Percentiles rank a stretch among this genome's conserved stretches.
These are phyloP conservation scores for Melangyna quadrimaculata DNA, from an alignment of 2,888 invertebrate genomes.

Conservation along the genomic window DNA sequence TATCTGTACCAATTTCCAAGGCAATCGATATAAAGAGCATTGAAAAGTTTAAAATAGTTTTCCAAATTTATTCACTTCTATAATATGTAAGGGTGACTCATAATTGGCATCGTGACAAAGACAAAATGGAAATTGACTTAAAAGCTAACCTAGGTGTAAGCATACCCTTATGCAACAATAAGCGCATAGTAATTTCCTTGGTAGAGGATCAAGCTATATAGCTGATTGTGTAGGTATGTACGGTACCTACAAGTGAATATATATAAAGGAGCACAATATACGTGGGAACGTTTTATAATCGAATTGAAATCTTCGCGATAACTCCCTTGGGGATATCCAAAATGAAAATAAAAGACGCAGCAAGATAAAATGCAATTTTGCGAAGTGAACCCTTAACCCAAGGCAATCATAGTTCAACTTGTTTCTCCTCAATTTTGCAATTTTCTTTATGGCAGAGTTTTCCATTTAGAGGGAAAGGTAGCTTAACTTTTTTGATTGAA, in stretches of 20 bases:
- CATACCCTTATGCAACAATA: background rate
- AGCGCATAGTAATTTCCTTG: background rate
- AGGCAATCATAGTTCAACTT: conserved; percentile 25
- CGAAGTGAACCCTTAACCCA: background rate
- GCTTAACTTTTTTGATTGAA: background rate
- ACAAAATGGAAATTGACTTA: conserved; percentile 18
- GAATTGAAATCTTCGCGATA: conserved; percentile 21
- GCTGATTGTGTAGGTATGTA: no score
- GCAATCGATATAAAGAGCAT: background rate
- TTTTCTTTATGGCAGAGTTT: background rate
- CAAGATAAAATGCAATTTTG: conserved; percentile 21
- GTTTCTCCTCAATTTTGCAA: conserved; percentile 15
- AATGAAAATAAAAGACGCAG: conserved; percentile 17
- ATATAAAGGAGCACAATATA: background rate
- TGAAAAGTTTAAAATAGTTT: conserved; percentile 2
- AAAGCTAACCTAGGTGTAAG: conserved; percentile 9
- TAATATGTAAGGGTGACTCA: background rate
- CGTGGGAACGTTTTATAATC: conserved; percentile 9
- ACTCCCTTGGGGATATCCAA: background rate
- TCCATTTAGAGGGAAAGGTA: background rate
- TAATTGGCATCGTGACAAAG: conserved; percentile 17
- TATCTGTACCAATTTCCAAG: background rate
- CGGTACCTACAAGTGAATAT: no score
- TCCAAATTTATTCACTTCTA: background rate
- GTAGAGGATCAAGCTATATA: background rate